Conservation (phyloP, 2,888 invertebrate genomes). For the Rhorus exstirpatorius region DNA sequence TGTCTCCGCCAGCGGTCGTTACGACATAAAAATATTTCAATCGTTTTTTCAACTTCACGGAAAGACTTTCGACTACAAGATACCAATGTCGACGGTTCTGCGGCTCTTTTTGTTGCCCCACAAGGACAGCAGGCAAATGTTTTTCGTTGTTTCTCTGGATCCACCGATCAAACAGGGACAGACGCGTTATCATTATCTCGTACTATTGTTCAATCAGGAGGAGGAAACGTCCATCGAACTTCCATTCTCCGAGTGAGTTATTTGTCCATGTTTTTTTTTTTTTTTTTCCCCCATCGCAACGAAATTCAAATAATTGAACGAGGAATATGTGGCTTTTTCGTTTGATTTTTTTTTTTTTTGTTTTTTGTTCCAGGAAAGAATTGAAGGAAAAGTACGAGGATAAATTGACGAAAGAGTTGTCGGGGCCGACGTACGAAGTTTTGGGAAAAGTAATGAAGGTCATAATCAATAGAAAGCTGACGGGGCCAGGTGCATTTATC, state of each 20-base stretch:
- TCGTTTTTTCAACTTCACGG: slow-evolving; percentile 97
- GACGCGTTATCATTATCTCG: slow-evolving; percentile 98
- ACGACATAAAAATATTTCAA: slow-evolving; percentile 97
- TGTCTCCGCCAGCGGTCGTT: slow-evolving; percentile 93
- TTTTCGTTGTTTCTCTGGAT: slow-evolving; percentile 98
- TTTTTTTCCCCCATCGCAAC: too few species aligned
- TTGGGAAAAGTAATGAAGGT: slow-evolving; percentile 98
- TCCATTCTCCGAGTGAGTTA: slow-evolving; percentile 95
- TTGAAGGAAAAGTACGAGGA: slow-evolving; percentile 97
- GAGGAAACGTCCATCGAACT: slow-evolving; percentile 97
- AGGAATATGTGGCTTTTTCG: too few species aligned
- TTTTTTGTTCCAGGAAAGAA: slow-evolving; percentile 90
- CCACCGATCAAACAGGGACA: slow-evolving; percentile 99
- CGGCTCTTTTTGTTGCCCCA: slow-evolving; percentile 98
- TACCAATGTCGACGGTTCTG: slow-evolving; percentile 98
- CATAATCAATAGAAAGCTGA: slow-evolving; percentile 97
- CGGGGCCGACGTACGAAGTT: slow-evolving; percentile 97
- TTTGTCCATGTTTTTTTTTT: slow-evolving; percentile 18
- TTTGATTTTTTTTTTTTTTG: slow-evolving; percentile 32
- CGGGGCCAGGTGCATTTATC: slow-evolving; percentile 96
- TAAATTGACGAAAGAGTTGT: slow-evolving; percentile 95
- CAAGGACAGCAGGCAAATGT: slow-evolving; percentile 99
- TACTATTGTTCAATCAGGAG: slow-evolving; percentile 97
- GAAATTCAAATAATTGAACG: neutral
- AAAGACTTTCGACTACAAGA: slow-evolving; percentile 99